Percentiles rank a stretch among this genome's conserved stretches.
These are phyloP conservation scores for Centropyge bicolor DNA, from an alignment of 2,797 vertebrate genomes.

Conservation along the genomic window DNA sequence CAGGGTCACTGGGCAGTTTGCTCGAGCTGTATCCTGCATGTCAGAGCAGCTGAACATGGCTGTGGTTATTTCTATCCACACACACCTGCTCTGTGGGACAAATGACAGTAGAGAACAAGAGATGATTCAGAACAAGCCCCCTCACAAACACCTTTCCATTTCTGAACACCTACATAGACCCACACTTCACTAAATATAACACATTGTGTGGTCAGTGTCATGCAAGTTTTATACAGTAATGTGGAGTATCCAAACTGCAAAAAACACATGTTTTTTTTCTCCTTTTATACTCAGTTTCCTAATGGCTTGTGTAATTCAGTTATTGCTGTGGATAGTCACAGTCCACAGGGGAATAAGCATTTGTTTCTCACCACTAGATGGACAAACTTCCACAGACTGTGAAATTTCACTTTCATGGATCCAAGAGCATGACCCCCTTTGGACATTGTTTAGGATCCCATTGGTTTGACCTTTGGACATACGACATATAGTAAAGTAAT, in stretches of 20 bases:
- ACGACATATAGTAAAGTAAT: too few relatives aligned
- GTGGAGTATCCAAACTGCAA: not conserved
- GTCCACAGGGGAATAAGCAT: not conserved
- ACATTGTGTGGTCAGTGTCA: not conserved
- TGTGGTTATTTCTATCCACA: slow-evolving; percentile 10
- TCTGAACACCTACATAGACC: not conserved
- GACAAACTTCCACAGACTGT: not conserved
- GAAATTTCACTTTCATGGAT: not conserved
- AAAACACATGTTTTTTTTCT: not conserved
- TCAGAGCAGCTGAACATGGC: slow-evolving; percentile 11
- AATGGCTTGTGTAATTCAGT: too few relatives aligned
- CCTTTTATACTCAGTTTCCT: not conserved
- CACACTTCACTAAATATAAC: not conserved
- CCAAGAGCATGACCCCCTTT: not conserved
- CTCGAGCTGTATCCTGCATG: not conserved
- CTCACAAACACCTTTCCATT: not conserved
- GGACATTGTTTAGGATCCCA: too few relatives aligned
- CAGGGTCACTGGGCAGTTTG: slow-evolving; percentile 17
- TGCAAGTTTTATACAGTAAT: not conserved
- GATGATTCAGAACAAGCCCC: not conserved
- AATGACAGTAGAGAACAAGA: not conserved
- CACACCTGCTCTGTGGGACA: not conserved
- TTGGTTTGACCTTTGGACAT: too few relatives aligned
- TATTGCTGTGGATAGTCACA: not conserved
- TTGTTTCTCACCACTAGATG: not conserved